Percentiles rank a stretch among this genome's conserved stretches.
These are phyloP conservation scores for Salminus brasiliensis DNA, from an alignment of 2,113 vertebrate genomes.

Conservation along the genomic window DNA sequence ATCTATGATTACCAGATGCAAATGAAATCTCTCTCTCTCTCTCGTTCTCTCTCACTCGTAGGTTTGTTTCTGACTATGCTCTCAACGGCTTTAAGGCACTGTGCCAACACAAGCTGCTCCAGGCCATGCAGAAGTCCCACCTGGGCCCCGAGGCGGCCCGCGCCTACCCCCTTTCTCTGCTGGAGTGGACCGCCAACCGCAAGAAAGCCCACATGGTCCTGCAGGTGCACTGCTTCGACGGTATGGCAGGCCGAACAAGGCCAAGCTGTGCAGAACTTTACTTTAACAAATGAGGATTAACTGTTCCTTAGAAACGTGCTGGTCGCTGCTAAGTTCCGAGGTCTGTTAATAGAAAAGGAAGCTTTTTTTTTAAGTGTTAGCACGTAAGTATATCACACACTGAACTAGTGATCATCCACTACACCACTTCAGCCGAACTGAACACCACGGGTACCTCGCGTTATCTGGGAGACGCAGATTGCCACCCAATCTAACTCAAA, in stretches of 20 bases:
- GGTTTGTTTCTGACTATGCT: conserved; percentile 87
- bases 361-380: no score
- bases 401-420: no score
- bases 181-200: conserved; percentile 89
- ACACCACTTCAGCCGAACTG: no score
- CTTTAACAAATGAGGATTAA: background rate
- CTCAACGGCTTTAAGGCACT: conserved; percentile 84
- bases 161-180: conserved; percentile 84
- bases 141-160: conserved; percentile 72
- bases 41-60: conserved; percentile 46
- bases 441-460: no score
- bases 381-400: no score
- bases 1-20: no score
- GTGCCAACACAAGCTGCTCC: conserved; percentile 93
- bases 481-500: no score
- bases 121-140: conserved; percentile 80
- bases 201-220: conserved; percentile 87
- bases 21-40: conserved; percentile 57
- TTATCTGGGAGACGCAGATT: no score
- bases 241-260: conserved; percentile 65
- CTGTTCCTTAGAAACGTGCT: no score
- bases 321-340: no score
- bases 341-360: no score
- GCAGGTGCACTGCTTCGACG: conserved; percentile 88
- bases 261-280: background rate